Conservation (phyloP, 2,113 vertebrate genomes). For the Triplophysa tibetana region DNA sequence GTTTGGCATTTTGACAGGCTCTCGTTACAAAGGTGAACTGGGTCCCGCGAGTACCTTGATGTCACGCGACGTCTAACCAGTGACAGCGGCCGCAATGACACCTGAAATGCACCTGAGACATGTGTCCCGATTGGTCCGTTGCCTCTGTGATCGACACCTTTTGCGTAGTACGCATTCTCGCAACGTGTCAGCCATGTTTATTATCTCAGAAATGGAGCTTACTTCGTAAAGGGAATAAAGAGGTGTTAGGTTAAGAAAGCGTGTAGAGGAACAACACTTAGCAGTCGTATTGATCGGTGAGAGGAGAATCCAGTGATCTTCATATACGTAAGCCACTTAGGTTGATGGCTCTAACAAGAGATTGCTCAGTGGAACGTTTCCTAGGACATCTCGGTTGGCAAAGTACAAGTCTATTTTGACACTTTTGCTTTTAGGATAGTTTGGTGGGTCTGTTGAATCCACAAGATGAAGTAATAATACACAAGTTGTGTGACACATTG, state of each 20-base stretch:
- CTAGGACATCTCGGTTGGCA: conserved; percentile 10
- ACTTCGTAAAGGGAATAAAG: conserved; percentile 7
- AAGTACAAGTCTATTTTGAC: background rate
- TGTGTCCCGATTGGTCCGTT: background rate
- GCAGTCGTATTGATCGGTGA: conserved; percentile 34
- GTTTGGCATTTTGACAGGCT: conserved; percentile 53
- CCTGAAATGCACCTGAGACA: conserved; percentile 2
- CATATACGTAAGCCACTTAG: conserved; percentile 19
- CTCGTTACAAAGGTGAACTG: conserved; percentile 47
- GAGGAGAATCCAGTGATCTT: background rate
- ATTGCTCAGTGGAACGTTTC: conserved; percentile 21
- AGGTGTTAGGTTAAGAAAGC: conserved; percentile 17
- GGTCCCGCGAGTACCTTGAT: conserved; percentile 40
- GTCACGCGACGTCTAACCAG: conserved; percentile 42
- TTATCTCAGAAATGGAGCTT: conserved; percentile 18
- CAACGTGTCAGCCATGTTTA: background rate
- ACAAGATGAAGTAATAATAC: background rate
- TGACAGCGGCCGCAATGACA: conserved; percentile 31
- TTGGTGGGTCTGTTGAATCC: no score
- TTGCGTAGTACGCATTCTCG: background rate
- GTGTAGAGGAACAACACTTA: conserved; percentile 27
- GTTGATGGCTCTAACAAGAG: background rate
- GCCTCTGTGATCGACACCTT: background rate
- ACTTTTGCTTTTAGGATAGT: background rate
- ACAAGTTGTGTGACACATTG: no score